Conservation (phyloP, 2,888 invertebrate genomes). For the Aromia moschata region DNA sequence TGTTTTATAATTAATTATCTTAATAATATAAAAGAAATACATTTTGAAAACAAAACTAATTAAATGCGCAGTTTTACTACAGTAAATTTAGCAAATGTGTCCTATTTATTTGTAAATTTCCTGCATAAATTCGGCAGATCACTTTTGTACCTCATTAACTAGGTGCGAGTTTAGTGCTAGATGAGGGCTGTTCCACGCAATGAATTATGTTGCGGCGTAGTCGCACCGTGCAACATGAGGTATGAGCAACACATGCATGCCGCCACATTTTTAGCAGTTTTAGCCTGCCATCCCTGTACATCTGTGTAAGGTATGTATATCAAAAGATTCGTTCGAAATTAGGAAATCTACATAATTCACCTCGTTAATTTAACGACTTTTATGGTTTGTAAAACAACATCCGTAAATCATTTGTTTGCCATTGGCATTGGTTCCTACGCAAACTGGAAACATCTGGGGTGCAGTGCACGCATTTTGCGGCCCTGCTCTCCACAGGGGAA, state of each 20-base stretch:
- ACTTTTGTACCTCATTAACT: constrained; percentile 53
- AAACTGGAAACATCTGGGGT: constrained; percentile 55
- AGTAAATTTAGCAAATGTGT: constrained; percentile 41
- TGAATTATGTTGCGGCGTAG: constrained; percentile 35
- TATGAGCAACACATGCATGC: constrained; percentile 39
- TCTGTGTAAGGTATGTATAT: constrained; percentile 41
- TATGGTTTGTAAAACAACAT: constrained; percentile 52
- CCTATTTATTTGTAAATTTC: constrained; percentile 49
- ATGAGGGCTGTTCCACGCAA: constrained; percentile 27
- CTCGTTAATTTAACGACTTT: constrained; percentile 49
- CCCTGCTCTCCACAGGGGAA: constrained; percentile 38
- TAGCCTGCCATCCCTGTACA: constrained; percentile 28
- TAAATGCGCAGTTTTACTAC: constrained; percentile 13
- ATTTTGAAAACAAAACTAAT: constrained; percentile 13
- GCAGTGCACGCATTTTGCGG: constrained; percentile 53
- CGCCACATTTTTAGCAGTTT: constrained; percentile 21
- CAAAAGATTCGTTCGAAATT: constrained; percentile 43
- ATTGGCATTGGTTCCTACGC: constrained; percentile 45
- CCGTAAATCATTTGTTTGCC: constrained; percentile 52
- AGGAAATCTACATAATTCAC: constrained; percentile 48
- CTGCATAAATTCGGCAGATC: constrained; percentile 46
- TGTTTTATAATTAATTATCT: neutral
- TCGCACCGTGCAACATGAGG: constrained; percentile 31
- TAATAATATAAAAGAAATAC: neutral
- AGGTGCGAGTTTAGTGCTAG: constrained; percentile 42